Evolutionary conservation across 2,888 invertebrate genomes (phyloP), one percentile per base, ranked within the genome.

Genomic region (Erebia palarica): DNA sequence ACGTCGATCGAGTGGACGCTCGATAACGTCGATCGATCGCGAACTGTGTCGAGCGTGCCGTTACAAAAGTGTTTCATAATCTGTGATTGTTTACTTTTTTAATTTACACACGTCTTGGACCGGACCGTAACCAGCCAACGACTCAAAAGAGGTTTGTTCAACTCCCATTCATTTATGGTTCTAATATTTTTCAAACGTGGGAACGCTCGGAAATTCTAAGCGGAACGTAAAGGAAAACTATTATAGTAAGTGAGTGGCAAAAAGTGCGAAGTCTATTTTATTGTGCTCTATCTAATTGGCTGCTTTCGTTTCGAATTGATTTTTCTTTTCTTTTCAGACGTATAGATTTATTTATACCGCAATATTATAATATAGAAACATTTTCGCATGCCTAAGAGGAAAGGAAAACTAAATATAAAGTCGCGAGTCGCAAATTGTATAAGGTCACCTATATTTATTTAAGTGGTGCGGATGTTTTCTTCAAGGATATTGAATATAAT

Each of bases 41-140:
- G 89, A 85, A 79, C 81, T 79, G 84, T 86, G 88, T 84, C 86
- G 82, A 81, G 83, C 84, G 89, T 89, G 90, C 85, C 88, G 90
- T 90, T 90, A 87, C 82, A 84, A 82, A 77, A 84, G 91, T 91
- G 91, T 88, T 89, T 86, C 84, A 85, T 85, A 80, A 82, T 81
- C 77, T 78, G 90, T 91, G 90, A 83, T 81, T 87, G 89, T 87
- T 89, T 83, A 84, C 85, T 86, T 88, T 85, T 84, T 79, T 77
- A 82, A 81, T 84, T 84, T 78, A 74, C 76, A 73, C 76, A 79
- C 79, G 76, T 75, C 13, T 80, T 78, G 84, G 85, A 87, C 81
- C 81, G 78, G 68, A 76, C 80, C 77, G 81, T 78, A 78, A 77
- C 75, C 80, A 77, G 77, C 79, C 81, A 82, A 81, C 86, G 86